Percentiles rank a stretch among this genome's conserved stretches.
phyloP scores from a whole-genome alignment of 1,140 invertebrate genomes.

The Procambarus clarkii region DNA sequence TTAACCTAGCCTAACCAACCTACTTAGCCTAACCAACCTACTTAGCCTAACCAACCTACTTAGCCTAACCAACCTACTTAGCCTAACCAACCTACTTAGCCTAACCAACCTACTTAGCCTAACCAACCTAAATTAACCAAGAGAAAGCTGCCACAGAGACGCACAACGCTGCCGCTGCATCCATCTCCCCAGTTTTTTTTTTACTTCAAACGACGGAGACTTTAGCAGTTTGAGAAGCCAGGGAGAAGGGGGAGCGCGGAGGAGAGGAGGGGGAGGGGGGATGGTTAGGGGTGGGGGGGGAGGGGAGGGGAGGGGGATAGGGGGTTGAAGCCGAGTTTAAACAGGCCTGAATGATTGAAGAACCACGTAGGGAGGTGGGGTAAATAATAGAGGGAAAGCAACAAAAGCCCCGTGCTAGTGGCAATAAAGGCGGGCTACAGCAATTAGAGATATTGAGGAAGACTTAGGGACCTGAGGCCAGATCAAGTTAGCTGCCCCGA shows the following conservation, averaged over 20 bases:
- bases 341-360: conserved; percentile 36
- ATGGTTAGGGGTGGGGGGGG: too few relatives aligned
- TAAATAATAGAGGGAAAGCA: conserved; percentile 39
- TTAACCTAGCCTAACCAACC: too few relatives aligned
- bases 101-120: too few relatives aligned
- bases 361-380: conserved; percentile 16
- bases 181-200: background rate
- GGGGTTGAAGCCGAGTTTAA: background rate
- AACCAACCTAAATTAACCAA: too few relatives aligned
- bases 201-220: background rate
- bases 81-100: too few relatives aligned
- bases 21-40: too few relatives aligned
- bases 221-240: background rate
- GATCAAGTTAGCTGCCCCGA: conserved; percentile 48
- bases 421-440: conserved; percentile 40
- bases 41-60: too few relatives aligned
- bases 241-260: too few relatives aligned
- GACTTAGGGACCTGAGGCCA: conserved; percentile 40
- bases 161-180: background rate
- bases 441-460: conserved; percentile 62
- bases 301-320: too few relatives aligned
- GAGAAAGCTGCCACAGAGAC: too few relatives aligned
- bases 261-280: too few relatives aligned
- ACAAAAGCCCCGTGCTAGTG: conserved; percentile 13
- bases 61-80: too few relatives aligned